Percentiles rank a stretch among this genome's conserved stretches.
phyloP scores from a whole-genome alignment of 2,113 vertebrate genomes.

The Oxyruncus cristatus region DNA sequence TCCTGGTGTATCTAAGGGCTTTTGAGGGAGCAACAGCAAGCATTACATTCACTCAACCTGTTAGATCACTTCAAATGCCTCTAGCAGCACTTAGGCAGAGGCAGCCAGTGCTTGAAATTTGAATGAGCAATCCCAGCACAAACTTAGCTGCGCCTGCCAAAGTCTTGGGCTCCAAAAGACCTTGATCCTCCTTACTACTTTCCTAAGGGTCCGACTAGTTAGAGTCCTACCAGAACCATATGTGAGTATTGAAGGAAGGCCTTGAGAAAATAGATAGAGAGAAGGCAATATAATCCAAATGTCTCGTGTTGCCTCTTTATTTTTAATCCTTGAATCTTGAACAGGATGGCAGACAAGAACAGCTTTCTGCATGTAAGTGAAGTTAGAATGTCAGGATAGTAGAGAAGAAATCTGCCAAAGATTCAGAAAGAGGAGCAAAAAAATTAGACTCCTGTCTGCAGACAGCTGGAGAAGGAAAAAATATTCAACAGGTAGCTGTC shows the following conservation, averaged over 20 bases:
- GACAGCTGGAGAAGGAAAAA: fast-evolving
- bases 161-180: neutral
- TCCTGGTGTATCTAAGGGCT: neutral
- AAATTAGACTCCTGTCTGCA: neutral
- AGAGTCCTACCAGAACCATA: neutral
- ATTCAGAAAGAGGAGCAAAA: neutral
- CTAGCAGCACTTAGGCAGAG: neutral
- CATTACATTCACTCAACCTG: neutral
- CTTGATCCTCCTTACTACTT: neutral
- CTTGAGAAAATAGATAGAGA: neutral
- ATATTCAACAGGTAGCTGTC: neutral
- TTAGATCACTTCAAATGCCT: neutral
- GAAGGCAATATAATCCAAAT: neutral
- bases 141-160: neutral
- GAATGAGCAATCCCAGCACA: neutral
- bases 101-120: neutral
- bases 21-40: neutral
- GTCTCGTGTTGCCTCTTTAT: neutral
- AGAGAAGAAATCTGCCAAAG: neutral
- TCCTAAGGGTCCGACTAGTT: neutral
- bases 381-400: neutral
- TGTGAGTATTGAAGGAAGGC: neutral
- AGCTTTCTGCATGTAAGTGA: neutral
- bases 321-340: neutral
- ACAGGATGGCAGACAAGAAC: neutral